Percentiles rank a stretch among this genome's conserved stretches.
phyloP scores from a whole-genome alignment of 2,113 vertebrate species.

The Gnathonemus longibarbis region DNA sequence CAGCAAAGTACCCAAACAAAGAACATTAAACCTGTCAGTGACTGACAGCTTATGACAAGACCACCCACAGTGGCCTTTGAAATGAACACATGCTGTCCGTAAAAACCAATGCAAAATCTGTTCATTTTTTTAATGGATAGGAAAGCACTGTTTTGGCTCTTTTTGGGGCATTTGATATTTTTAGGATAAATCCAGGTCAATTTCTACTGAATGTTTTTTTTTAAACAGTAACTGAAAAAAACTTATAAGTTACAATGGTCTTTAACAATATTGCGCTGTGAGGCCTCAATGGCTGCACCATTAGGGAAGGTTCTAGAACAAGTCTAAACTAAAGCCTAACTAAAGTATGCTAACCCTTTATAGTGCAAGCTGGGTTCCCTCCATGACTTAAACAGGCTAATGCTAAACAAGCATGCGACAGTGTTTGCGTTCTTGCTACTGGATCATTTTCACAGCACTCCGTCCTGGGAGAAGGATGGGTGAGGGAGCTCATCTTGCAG shows the following conservation, averaged over 20 bases:
- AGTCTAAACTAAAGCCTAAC: not conserved
- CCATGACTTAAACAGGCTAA: not conserved
- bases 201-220: not conserved
- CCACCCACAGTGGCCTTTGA: not conserved
- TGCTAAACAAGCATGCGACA: not conserved
- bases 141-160: not conserved
- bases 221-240: not conserved
- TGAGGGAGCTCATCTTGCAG: not conserved
- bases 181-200: not conserved
- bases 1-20: not conserved
- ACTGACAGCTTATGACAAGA: not conserved
- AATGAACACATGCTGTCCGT: not conserved
- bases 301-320: not conserved
- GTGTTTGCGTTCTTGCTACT: not conserved
- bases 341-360: not conserved
- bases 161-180: not conserved
- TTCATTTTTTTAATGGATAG: not conserved
- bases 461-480: not conserved
- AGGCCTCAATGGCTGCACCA: not conserved
- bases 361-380: not conserved
- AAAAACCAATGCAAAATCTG: not conserved
- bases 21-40: not conserved
- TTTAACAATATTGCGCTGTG: not conserved
- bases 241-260: not conserved
- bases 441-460: not conserved